phyloP scores from a whole-genome alignment of 2,888 invertebrate species.

The Nipponacmea schrenckii region DNA sequence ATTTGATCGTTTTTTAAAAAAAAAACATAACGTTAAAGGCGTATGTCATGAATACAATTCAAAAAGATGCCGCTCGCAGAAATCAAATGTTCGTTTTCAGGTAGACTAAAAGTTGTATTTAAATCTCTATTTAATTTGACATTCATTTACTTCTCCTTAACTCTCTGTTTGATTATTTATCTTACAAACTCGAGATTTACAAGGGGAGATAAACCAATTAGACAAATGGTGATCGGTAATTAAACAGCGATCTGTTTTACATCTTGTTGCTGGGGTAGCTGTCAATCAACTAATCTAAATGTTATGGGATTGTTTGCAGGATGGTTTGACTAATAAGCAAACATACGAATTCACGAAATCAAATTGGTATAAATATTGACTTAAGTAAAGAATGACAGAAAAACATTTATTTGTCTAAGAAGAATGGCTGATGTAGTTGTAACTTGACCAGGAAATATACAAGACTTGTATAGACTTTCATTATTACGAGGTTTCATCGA shows the following conservation, averaged over 20 bases:
- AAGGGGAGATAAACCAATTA: constrained; percentile 6
- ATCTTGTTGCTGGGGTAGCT: constrained; percentile 6
- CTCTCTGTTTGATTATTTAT: constrained; percentile 1
- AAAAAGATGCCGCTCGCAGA: too few species aligned
- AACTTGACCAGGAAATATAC: too few species aligned
- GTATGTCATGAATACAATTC: too few species aligned
- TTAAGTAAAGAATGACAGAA: neutral
- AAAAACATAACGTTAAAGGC: too few species aligned
- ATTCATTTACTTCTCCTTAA: too few species aligned
- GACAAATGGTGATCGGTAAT: constrained; percentile 4
- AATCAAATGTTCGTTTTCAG: too few species aligned
- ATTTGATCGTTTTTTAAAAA: too few species aligned
- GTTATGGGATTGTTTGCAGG: constrained; percentile 1
- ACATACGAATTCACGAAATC: constrained; percentile 6
- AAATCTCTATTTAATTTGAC: too few species aligned
- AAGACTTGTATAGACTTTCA: too few species aligned
- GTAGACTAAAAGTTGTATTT: too few species aligned
- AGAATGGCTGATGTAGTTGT: too few species aligned
- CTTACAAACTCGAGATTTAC: neutral
- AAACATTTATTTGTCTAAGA: constrained; percentile 6
- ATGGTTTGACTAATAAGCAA: constrained; percentile 4
- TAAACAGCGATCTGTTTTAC: constrained; percentile 7
- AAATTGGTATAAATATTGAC: constrained; percentile 1
- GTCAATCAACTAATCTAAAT: constrained; percentile 8
- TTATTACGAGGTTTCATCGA: too few species aligned